Evolutionary conservation across 2,888 invertebrate species (phyloP), one percentile per base, ranked within the genome.

Genomic region (Julus scandinavius): DNA sequence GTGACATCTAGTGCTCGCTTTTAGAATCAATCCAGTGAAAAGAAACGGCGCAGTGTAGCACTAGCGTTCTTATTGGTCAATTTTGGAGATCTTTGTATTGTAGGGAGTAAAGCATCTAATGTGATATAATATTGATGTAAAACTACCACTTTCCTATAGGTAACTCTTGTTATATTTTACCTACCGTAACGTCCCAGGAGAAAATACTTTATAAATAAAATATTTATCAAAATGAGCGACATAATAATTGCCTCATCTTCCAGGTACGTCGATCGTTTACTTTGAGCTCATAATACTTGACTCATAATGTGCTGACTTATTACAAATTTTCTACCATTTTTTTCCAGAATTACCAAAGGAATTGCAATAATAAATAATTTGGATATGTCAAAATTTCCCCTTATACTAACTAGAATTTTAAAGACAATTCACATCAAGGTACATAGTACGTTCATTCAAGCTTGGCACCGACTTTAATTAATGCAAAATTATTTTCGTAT

Each of bases 371-470:
- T 92, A n/a, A 92, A 92, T 90, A 90, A 91, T 5, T 88, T 92
- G 29, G 92, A 92, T 89, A 89, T 90, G 50, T 91, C 91, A 4
- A 92, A 91, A 89, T 92, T 92, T 89, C 92, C 92, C 49, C 89
- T 92, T 54, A 89, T 92, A n/a, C 88, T 92, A 54, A 91, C 92
- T n/a, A 90, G 92, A 63, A 92, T 92, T 88, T 87, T 92, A 13
- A 92, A 92, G 88, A 92, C 92, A 89, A 89, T 92, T 5, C 92
- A 92, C 90, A 89, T 91, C n/a, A 92, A 91, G 91, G 92, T 92
- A 90, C 90, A 88, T 17, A 45, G 45, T 41, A 41, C 9, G n/a
- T 50, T 20, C 38, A 7, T 38, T 15, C 13, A 83, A 83, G 11
- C 17, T 40, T 49, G 13, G 49, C 45, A 63, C 20, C 6, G 84